A percentile compares a stretch with the other conserved stretches of the same genome.
These are phyloP conservation scores for Hirtodrosophila alboralis DNA, from an alignment of 2,888 invertebrate genomes.

Conservation along the genomic window DNA sequence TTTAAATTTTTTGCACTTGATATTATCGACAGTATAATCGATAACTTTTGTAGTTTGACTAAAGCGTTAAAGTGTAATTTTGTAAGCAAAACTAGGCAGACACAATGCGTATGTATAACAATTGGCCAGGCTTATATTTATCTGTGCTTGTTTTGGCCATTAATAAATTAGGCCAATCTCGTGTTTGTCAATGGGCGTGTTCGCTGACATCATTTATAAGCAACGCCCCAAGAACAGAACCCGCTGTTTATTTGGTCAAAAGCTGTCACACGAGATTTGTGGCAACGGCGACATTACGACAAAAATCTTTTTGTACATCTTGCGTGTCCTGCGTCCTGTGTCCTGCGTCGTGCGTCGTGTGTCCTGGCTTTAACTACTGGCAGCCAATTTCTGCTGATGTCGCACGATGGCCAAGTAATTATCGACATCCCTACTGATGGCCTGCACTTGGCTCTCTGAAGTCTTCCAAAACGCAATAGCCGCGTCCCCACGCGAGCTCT, in stretches of 20 bases:
- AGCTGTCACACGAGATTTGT: conserved; percentile 72
- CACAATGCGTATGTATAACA: conserved; percentile 10
- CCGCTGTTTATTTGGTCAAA: conserved; percentile 25
- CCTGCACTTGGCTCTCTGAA: conserved; percentile 26
- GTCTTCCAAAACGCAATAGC: neutral
- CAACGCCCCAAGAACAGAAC: conserved; percentile 50
- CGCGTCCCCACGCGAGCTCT: conserved; percentile 6
- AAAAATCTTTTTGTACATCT: conserved; percentile 52
- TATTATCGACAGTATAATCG: no score
- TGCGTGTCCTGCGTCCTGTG: conserved; percentile 7
- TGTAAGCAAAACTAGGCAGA: no score
- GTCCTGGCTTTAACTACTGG: conserved; percentile 40
- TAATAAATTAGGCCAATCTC: conserved; percentile 72
- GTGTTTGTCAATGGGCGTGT: conserved; percentile 64
- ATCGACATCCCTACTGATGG: conserved; percentile 59
- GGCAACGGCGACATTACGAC: conserved; percentile 61
- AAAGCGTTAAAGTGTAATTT: no score
- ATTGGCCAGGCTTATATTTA: conserved; percentile 32
- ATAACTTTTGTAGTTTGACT: no score
- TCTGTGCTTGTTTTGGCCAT: conserved; percentile 50
- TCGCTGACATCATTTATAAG: conserved; percentile 60
- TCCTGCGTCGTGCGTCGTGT: conserved; percentile 19
- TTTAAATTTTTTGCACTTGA: no score
- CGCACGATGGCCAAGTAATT: conserved; percentile 76
- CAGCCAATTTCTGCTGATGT: conserved; percentile 76